Conservation (phyloP, 2,888 invertebrate species). For the Plagiodera versicolora region DNA sequence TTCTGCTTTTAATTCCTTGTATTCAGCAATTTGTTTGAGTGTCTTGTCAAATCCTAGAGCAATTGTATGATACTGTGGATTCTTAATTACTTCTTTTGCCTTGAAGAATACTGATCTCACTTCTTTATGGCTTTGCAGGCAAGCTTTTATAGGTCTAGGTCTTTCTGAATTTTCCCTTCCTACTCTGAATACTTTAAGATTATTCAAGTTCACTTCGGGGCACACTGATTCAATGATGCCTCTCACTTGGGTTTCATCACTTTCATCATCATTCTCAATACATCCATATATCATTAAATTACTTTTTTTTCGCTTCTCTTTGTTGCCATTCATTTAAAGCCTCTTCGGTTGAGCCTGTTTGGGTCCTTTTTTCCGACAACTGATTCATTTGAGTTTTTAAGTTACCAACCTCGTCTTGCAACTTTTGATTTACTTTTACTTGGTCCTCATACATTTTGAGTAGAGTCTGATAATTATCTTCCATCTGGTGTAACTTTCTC, state of each 20-base stretch:
- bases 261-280: not conserved
- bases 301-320: conserved; percentile 4
- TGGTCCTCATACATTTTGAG: conserved; percentile 1
- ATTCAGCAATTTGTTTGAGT: not conserved
- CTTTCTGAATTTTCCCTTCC: not conserved
- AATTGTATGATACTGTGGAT: conserved; percentile 2
- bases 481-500: not conserved
- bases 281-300: conserved; percentile 2
- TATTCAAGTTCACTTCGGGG: not conserved
- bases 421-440: not conserved
- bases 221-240: too few relatives aligned
- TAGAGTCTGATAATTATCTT: conserved; percentile 1
- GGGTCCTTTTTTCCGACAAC: not conserved
- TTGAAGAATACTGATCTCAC: conserved; percentile 2
- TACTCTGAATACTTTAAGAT: conserved; percentile 2
- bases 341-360: not conserved
- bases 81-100: not conserved
- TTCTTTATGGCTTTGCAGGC: not conserved
- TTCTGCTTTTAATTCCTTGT: not conserved
- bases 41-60: not conserved
- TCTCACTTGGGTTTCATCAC: not conserved
- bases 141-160: not conserved
- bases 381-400: not conserved
- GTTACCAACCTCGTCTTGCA: not conserved
- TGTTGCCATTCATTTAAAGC: not conserved